A percentile compares a stretch with the other conserved stretches of the same genome.
These are phyloP conservation scores for Nothobranchius furzeri DNA, from an alignment of 2,113 vertebrate genomes.

Conservation along the genomic window DNA sequence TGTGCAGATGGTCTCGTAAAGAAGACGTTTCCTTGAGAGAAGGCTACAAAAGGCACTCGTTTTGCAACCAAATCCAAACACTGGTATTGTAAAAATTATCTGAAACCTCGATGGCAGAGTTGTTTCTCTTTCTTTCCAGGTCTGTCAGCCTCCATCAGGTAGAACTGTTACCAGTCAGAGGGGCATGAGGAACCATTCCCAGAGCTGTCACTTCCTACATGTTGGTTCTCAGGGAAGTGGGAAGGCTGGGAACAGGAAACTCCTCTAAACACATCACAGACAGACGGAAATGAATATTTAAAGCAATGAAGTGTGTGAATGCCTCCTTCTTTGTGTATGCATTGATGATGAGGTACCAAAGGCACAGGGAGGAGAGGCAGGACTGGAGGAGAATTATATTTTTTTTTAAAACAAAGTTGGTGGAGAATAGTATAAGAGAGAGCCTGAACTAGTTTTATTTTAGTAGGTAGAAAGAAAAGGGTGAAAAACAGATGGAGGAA, in stretches of 20 bases:
- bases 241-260: constrained; percentile 73
- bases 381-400: constrained; percentile 27
- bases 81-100: constrained; percentile 45
- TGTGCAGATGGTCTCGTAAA: constrained; percentile 39
- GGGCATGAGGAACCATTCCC: constrained; percentile 52
- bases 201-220: constrained; percentile 71
- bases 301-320: constrained; percentile 59
- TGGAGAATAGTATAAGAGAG: constrained; percentile 37
- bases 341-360: constrained; percentile 47
- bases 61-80: constrained; percentile 47
- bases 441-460: constrained; percentile 52
- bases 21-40: constrained; percentile 52
- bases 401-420: constrained; percentile 39
- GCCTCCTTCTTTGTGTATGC: background rate
- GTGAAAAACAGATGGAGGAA: constrained; percentile 75
- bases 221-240: constrained; percentile 74
- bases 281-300: constrained; percentile 75
- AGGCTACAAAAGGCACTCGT: constrained; percentile 37
- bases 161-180: constrained; percentile 49
- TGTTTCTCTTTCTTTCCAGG: constrained; percentile 23
- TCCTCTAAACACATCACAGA: constrained; percentile 70
- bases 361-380: constrained; percentile 36
- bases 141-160: constrained; percentile 25
- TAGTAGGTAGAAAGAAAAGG: constrained; percentile 48
- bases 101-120: constrained; percentile 23